phyloP scores from a whole-genome alignment of 2,113 vertebrate species.

The Syrrhaptes paradoxus region DNA sequence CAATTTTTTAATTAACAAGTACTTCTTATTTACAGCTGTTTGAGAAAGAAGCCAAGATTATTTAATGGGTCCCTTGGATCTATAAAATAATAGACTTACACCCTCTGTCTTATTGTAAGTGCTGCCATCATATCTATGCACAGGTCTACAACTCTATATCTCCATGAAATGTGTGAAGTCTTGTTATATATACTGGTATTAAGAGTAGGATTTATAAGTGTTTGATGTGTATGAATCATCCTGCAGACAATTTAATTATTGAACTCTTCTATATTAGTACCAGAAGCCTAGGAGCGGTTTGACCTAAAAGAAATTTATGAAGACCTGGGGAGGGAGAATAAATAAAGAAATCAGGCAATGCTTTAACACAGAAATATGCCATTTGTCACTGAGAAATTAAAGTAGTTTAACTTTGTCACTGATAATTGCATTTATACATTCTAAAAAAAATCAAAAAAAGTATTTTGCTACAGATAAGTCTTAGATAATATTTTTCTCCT shows the following conservation, averaged over 20 bases:
- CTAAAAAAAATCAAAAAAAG: background rate
- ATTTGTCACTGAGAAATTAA: background rate
- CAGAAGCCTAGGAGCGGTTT: background rate
- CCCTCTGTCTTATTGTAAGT: background rate
- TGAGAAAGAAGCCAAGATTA: constrained; percentile 22
- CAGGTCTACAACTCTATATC: background rate
- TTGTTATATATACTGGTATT: background rate
- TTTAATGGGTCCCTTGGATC: constrained; percentile 11
- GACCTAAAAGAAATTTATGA: background rate
- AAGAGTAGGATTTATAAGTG: background rate
- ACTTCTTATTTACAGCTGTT: constrained; percentile 31
- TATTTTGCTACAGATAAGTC: background rate
- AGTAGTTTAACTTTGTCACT: background rate
- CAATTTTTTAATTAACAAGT: constrained; percentile 45
- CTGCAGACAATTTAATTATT: background rate
- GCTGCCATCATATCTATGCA: background rate
- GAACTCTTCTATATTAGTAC: background rate
- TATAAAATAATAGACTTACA: background rate
- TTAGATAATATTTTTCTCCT: background rate
- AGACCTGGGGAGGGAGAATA: background rate
- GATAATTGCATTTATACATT: background rate
- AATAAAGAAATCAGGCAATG: background rate
- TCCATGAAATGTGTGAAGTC: background rate
- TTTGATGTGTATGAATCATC: background rate
- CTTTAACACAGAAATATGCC: background rate